Base-by-base conservation (phyloP, 2,113 vertebrate genomes). In the Crypturellus undulatus region DNA sequence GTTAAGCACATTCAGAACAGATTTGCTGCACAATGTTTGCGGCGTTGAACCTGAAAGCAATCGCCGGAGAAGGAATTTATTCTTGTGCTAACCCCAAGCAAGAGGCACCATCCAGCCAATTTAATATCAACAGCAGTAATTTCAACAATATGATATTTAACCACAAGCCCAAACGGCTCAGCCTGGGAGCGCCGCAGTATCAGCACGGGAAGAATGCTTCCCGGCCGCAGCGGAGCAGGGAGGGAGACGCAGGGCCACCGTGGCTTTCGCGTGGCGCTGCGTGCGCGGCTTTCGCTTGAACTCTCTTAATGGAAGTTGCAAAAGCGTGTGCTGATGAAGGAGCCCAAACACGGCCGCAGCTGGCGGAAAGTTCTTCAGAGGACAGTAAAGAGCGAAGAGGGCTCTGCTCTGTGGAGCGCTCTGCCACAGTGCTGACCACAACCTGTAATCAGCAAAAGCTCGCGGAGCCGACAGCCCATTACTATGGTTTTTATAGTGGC, bases 91-190 rank as follows among this genome's bases (percentile, higher is more conserved):
- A 96, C 90, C 95, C 77, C 88, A 93, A 96, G 95, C 83, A 97
- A 96, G 82, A 97, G 92, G 86, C 90, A 94, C 92, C 92, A 93
- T 95, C 59, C 86, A 95, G 94, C 93, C 95, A 96, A 95, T 96
- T 96, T 94, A 97, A 90, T 93, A 97, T 96, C 94, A 97, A 94
- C 92, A 96, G 95, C 88, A 43, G 90, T 97, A 96, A 96, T 96
- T 96, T 95, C 92, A 96, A 96, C 94, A 97, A 93, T 95, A 97
- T 95, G 95, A 82, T 92, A 92, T 67, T 93, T 92, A 96, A 94
- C 93, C 94, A 94, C 96, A 97, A 89, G 65, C 81, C 70, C 90
- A 96, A 96, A 96, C 59, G 93, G 85, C 83, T 96, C 64, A 47
- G 80, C 63, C 95, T 94, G 90, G 84, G 86, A 93, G 73, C 24